These are phyloP conservation scores for Ophion ventricosus DNA, from an alignment of 2,888 invertebrate species.

Conservation along the genomic window DNA sequence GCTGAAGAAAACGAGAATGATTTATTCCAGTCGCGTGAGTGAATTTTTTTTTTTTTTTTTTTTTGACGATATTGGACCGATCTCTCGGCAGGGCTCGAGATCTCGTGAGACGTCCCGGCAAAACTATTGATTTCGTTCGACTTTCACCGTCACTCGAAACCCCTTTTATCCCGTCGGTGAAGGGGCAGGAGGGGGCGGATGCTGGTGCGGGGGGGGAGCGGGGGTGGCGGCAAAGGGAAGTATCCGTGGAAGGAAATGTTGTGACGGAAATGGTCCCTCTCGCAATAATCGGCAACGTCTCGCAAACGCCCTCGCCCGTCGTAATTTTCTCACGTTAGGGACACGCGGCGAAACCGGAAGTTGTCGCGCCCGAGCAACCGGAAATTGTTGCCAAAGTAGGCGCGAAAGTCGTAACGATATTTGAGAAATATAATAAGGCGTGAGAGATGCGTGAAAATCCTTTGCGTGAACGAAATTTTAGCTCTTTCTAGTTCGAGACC, in stretches of 20 bases:
- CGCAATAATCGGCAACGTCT: slow-evolving; percentile 32
- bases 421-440: background rate
- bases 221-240: too few species aligned
- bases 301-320: slow-evolving; percentile 27
- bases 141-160: slow-evolving; percentile 58
- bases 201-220: background rate
- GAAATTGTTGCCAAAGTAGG: slow-evolving; percentile 17
- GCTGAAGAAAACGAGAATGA: background rate
- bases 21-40: background rate
- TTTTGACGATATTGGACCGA: slow-evolving; percentile 17
- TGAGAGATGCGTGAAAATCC: background rate
- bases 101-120: slow-evolving; percentile 36
- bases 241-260: slow-evolving; percentile 17
- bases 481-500: background rate
- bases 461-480: background rate
- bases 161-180: slow-evolving; percentile 14
- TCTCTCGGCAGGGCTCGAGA: slow-evolving; percentile 35
- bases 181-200: background rate
- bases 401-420: slow-evolving; percentile 5
- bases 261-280: slow-evolving; percentile 9
- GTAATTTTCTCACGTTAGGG: slow-evolving; percentile 43
- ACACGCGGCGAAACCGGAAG: slow-evolving; percentile 39
- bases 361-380: background rate
- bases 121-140: slow-evolving; percentile 61
- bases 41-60: background rate